These are phyloP conservation scores for Zaprionus obscuricornis DNA, from an alignment of 2,888 invertebrate genomes.

Conservation along the genomic window DNA sequence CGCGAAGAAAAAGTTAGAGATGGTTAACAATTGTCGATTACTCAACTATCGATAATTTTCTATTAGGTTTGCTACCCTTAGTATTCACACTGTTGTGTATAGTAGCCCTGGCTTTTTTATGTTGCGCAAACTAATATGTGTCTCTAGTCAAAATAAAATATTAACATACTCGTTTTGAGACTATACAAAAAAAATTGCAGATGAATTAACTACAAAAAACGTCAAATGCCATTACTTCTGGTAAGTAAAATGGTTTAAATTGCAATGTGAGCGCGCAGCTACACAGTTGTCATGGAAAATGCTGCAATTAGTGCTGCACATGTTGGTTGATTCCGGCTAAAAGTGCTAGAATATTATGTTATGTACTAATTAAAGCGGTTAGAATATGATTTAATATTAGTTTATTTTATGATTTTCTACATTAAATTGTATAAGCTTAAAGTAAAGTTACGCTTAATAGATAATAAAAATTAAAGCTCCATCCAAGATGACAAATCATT, in stretches of 20 bases:
- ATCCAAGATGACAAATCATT: slow-evolving; percentile 27
- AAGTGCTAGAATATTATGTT: too few species aligned
- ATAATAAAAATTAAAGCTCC: slow-evolving; percentile 54
- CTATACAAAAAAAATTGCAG: neutral
- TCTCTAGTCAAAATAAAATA: slow-evolving; percentile 8
- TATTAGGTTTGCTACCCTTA: neutral
- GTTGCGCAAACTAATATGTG: slow-evolving; percentile 31
- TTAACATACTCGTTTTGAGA: neutral
- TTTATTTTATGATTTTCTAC: slow-evolving; percentile 34
- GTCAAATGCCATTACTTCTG: slow-evolving; percentile 33
- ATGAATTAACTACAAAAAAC: neutral
- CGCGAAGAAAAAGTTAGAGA: slow-evolving; percentile 43
- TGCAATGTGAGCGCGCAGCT: neutral
- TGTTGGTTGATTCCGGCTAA: slow-evolving; percentile 3
- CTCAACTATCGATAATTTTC: slow-evolving; percentile 18
- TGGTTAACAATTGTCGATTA: slow-evolving; percentile 23
- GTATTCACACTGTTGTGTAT: neutral
- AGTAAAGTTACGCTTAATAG: too few species aligned
- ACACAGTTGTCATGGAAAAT: neutral
- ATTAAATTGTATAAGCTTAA: too few species aligned
- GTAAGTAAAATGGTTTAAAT: slow-evolving; percentile 20
- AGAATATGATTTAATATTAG: neutral
- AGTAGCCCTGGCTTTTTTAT: slow-evolving; percentile 31
- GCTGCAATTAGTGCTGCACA: slow-evolving; percentile 12
- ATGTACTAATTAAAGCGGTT: too few species aligned